Conservation (phyloP, 2,888 invertebrate species). For the Xylota sylvarum region DNA sequence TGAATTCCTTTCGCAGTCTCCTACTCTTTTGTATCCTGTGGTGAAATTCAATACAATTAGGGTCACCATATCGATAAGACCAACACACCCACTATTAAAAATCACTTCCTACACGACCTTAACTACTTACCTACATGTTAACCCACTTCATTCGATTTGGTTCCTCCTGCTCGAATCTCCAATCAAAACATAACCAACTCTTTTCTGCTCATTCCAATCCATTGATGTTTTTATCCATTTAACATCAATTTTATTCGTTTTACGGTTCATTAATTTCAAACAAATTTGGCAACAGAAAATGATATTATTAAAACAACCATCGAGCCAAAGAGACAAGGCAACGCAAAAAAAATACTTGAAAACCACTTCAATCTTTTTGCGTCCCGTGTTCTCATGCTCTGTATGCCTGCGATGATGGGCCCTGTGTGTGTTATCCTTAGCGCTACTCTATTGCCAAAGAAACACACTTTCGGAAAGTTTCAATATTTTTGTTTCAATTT, state of each 20-base stretch:
- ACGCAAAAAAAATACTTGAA: conserved; percentile 21
- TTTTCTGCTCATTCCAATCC: conserved; percentile 44
- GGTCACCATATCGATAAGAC: not conserved
- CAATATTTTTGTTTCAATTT: conserved; percentile 75
- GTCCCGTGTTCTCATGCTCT: not conserved
- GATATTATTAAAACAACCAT: conserved; percentile 66
- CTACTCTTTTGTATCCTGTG: not conserved
- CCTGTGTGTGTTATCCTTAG: conserved; percentile 36
- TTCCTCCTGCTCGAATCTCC: not conserved
- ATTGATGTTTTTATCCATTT: conserved; percentile 71
- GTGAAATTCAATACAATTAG: not conserved
- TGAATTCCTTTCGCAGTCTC: no score
- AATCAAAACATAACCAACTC: conserved; percentile 32
- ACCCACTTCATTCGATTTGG: not conserved
- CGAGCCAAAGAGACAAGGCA: conserved; percentile 20
- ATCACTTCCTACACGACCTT: not conserved
- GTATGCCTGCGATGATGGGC: not conserved
- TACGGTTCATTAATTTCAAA: conserved; percentile 73
- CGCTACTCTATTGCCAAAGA: conserved; percentile 21
- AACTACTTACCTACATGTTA: conserved; percentile 19
- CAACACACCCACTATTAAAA: not conserved
- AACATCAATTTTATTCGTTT: conserved; percentile 75
- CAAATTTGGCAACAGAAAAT: conserved; percentile 74
- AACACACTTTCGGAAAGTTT: conserved; percentile 66
- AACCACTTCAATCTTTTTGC: conserved; percentile 68